Base-by-base conservation (phyloP, 2,113 vertebrate species). In the Columba livia region DNA sequence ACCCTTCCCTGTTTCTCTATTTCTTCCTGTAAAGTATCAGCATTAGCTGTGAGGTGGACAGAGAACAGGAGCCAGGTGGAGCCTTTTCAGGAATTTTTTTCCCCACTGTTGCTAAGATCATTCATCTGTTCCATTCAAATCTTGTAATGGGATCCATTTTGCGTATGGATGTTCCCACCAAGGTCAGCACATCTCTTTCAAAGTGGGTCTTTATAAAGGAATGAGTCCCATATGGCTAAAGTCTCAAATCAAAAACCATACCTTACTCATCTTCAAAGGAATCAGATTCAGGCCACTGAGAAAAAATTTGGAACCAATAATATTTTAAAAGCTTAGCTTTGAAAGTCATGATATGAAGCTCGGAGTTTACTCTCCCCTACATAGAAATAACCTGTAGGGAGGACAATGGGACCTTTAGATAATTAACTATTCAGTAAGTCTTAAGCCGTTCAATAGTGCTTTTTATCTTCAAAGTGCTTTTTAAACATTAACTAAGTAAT, bases 391-490 rank as follows among this genome's bases (percentile, higher is more conserved):
- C 93, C 95, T 96, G 90, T 89, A 95, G 92, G 92, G 79, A 91
- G 86, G 88, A 96, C 81, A 92, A 94, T 78, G 73, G 61, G 83
- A 85, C 90, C 94, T 95, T 95, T 93, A 95, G 92, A 95, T 96
- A 95, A 97, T 97, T 95, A 97, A 95, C 78, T 81, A 94, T 95
- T 93, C 94, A 89, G 65, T 93, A 95, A 95, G 79, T 81, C 94
- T 93, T 95, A 92, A 86, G 90, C 74, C 82, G 88, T 88, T 94
- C 89, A 84, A 88, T 80, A 88, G 56, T 56, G 66, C 85, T 93
- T 96, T 97, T 97, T 90, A 94, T 97, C 91, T 96, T 97, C 96
- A 96, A 97, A 97, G 89, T 65, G 75, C 48, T 95, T 96, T 93
- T 86, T 91, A 95, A 96, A 94, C 91, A 89, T 94, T 92, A 95